Evolutionary conservation across 2,113 vertebrate species (phyloP), one percentile per base, ranked within the genome.

Genomic region (Spheniscus mendiculus): DNA sequence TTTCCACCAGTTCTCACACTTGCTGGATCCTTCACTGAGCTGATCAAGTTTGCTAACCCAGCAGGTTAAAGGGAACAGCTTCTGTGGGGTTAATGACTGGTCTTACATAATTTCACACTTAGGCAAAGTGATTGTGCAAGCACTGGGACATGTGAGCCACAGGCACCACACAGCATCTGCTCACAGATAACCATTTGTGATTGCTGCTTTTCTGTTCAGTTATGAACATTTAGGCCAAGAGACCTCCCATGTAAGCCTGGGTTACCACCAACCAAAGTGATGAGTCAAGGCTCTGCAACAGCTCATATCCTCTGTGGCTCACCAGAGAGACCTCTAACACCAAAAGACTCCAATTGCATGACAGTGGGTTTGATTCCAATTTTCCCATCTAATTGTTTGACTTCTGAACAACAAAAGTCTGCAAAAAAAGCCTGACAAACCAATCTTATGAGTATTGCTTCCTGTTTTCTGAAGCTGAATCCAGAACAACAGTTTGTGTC

Each of bases 221-320:
- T 56, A 12, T 2, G 30, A 87, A 52, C 30, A 12, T 49, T 69
- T 16, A 47, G 29, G 86, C 70, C 81, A 72, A 79, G 78, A 89
- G 84, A 93, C 82, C 70, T 91, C 84, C 77, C 3, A 0, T 21
- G 55, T 30, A n/a, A 83, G 58, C 66, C 40, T 83, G 81, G 61
- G 44, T 79, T 87, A 40, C 73, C 78, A 85, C 84, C 36, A 79
- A 40, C 56, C 17, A 36, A 59, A 88, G 62, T 36, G 65, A 78
- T 44, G 87, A 96, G 71, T 94, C 95, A 96, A 80, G 90, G 9
- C 58, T 91, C 52, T 73, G 66, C 20, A 61, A 85, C 62, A 95
- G 71, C 93, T 97, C 93, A 90, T 62, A 92, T 94, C 91, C 94
- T 92, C 89, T 91, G 4, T 90, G 84, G 91, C 87, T 96, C 78